Base-by-base conservation (phyloP, 2,113 vertebrate genomes). In the Amazona vittata region DNA sequence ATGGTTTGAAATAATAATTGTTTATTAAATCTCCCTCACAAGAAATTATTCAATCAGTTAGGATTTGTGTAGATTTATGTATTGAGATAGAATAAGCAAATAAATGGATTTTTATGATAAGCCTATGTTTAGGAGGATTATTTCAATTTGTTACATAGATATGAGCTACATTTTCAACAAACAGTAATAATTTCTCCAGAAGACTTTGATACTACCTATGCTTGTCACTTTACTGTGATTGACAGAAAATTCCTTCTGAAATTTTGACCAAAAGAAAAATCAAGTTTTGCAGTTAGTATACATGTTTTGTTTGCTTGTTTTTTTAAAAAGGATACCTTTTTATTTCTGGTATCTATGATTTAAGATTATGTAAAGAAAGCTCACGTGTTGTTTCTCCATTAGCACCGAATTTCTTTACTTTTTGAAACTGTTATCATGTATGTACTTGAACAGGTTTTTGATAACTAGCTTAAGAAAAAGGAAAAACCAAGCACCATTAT, bases 71-170 rank as follows among this genome's bases (percentile, higher is more conserved):
- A 74, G 59, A 78, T 74, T 59, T 87, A 89, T 67, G 71, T 82
- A 93, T 89, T 94, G 44, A 90, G 83, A 71, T 9, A 94, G 31
- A 91, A 93, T 64, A 33, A 60, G 25, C 41, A 74, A 89, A 70
- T 92, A 94, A 93, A 90, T 90, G 68, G 60, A 94, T 94, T 96
- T 91, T 95, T 94, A 94, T 90, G 28, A 67, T 94, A 78, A 78
- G 18, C 31, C 82, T 63, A 15, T 28, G 26, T 88, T 88, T 93
- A 63, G 67, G 39, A 79, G 63, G 67, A 97, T 96, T 96, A 90
- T 90, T 93, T 81, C 70, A 85, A 92, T 80, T 93, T 94, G 35
- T 37, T 80, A 55, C 50, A 75, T 43, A 74, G 89, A 93, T 94
- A 96, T 82, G 65, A 97, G 81, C 81, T 88, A 89, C 46, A 83